Evolutionary conservation across 2,797 vertebrate genomes (phyloP), one percentile per base, ranked within the genome.

Genomic region (Periparus ater): DNA sequence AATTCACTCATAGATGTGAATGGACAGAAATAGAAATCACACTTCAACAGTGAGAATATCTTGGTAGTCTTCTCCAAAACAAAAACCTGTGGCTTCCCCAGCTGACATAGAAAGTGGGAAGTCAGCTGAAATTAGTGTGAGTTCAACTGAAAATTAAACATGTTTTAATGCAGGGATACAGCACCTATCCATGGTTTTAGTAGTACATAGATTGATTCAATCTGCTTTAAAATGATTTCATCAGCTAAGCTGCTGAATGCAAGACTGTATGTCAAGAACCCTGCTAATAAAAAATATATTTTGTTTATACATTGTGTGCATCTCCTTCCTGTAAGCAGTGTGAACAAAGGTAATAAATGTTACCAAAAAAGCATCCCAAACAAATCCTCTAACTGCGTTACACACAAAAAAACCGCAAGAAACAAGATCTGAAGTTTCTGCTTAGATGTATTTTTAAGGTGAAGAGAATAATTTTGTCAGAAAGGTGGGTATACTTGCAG

Each of bases 241-340:
- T 72, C 76, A 86, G 85, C 60, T 36, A 40, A 86, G 32, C 25
- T 84, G 68, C 73, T 75, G 79, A 63, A 68, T 53, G 66, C 62
- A 81, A 84, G 79, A 85, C 72, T 95, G 93, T 85, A 65, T 51
- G 51, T 66, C 44, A 91, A 84, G 76, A 96, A 63, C 90, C 83
- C 87, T 90, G 90, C 88, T 91, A 96, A 96, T 96, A 96, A 95
- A 95, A 73, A 90, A 6, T 55, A 3, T 71, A 81, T 81, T 89
- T 91, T 54, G 25, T 72, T 77, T 83, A 77, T 29, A 19, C 50
- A 18, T 45, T 63, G 93, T 70, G 90, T 94, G 71, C 40, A 66
- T 91, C 60, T 96, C 67, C 51, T 96, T 96, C 55, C 80, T 95
- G 40, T n/a, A 61, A 85, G 29, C 53, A 48, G 15, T 6, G 8